phyloP scores from a whole-genome alignment of 2,888 invertebrate species.

The Elegia similella region DNA sequence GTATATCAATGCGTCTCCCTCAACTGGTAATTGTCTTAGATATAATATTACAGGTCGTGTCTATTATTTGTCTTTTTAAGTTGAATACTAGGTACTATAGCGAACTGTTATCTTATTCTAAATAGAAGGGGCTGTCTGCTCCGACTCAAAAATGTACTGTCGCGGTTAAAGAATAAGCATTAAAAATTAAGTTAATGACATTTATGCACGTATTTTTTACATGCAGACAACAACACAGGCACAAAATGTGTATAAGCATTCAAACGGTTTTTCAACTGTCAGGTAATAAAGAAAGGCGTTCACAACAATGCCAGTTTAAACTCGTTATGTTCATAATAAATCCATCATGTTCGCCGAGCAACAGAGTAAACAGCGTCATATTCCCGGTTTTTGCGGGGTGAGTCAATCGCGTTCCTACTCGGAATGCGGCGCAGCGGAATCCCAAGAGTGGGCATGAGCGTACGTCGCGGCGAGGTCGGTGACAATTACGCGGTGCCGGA shows the following conservation, averaged over 20 bases:
- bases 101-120: too few species aligned
- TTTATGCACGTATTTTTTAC: conserved; percentile 6
- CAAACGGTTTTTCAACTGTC: conserved; percentile 30
- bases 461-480: conserved; percentile 38
- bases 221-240: neutral
- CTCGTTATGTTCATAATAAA: conserved; percentile 53
- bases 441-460: conserved; percentile 46
- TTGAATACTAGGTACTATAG: too few species aligned
- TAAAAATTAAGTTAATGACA: conserved; percentile 9
- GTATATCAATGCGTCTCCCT: too few species aligned
- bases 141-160: too few species aligned
- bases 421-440: conserved; percentile 37
- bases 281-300: conserved; percentile 33
- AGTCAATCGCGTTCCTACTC: conserved; percentile 44
- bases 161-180: neutral
- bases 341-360: conserved; percentile 47
- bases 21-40: too few species aligned
- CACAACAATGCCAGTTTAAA: conserved; percentile 36
- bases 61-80: too few species aligned
- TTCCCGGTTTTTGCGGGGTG: conserved; percentile 48
- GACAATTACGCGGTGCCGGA: conserved; percentile 67
- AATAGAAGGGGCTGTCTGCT: too few species aligned
- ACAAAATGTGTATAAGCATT: conserved; percentile 8
- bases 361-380: conserved; percentile 52
- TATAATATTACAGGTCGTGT: too few species aligned